Base-by-base conservation (phyloP, 2,113 vertebrate genomes). In the Riparia riparia region DNA sequence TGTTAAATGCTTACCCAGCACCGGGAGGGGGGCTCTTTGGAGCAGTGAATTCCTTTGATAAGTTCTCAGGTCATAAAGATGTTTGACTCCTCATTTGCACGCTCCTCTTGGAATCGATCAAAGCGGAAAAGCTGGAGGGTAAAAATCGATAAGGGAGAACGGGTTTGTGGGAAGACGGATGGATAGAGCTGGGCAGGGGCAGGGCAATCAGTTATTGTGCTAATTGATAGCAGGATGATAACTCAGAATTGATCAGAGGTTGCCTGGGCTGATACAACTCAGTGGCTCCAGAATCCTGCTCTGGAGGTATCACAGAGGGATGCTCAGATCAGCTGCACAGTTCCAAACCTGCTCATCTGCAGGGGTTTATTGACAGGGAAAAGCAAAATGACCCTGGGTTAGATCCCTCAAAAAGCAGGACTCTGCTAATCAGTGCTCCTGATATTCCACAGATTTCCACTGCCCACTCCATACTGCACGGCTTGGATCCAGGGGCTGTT, bases 61-160 rank as follows among this genome's bases (percentile, higher is more conserved):
- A 61, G 70, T 79, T 84, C 81, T 93, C 42, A 34, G 56, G 89
- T 87, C 91, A 72, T 91, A 76, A 95, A 96, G 93, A 85, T 50
- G 64, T 87, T 95, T 80, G 95, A 34, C 58, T 97, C 81, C 93
- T 95, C 70, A 39, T 96, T 93, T 94, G 78, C 94, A 85, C 32
- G 0, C 70, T 89, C 69, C 84, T 82, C 73, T 71, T 7, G 58
- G 93, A 94, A 96, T 93, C 78, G 70, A 94, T 96, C 84, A 72
- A 57, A 82, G 87, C 2, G 0, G 84, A 47, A 87, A 82, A 77
- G 89, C 94, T 39, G 4, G 20, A 54, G 82, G 87, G 77, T 79
- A 34, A 80, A 96, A 94, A 95, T 95, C 93, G 1, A 94, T 96
- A 41, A 39, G 51, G 50, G 73, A 85, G 64, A 85, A 65, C 1